phyloP scores from a whole-genome alignment of 2,888 invertebrate species.

The Ophioninae sp. region DNA sequence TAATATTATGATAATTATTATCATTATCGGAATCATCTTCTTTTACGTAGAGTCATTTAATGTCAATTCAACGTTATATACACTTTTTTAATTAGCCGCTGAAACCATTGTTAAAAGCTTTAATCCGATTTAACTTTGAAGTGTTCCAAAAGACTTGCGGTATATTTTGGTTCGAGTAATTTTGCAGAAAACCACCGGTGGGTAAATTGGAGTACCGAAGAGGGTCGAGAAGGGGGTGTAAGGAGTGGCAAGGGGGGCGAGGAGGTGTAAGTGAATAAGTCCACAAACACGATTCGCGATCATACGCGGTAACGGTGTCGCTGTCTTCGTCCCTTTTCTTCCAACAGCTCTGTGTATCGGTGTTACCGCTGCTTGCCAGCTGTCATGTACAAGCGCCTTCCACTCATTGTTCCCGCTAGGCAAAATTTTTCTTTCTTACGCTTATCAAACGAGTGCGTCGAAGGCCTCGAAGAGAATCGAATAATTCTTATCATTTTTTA shows the following conservation, averaged over 20 bases:
- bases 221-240: conserved; percentile 1
- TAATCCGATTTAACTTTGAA: not conserved
- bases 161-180: not conserved
- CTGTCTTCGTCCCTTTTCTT: conserved; percentile 62
- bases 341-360: conserved; percentile 1
- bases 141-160: not conserved
- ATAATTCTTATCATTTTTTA: not conserved
- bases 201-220: not conserved
- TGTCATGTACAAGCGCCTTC: conserved; percentile 61
- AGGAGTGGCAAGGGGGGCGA: not conserved
- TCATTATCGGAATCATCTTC: not conserved
- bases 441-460: conserved; percentile 5
- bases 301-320: conserved; percentile 69
- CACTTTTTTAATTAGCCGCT: not conserved
- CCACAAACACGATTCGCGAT: conserved; percentile 47
- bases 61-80: not conserved
- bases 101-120: not conserved
- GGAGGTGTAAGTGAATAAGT: conserved; percentile 8
- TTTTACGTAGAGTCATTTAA: not conserved
- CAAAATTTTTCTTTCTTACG: not conserved
- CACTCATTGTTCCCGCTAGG: not conserved
- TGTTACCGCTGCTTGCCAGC: conserved; percentile 69
- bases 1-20: not conserved
- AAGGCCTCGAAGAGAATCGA: not conserved
- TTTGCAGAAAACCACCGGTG: not conserved